Base-by-base conservation (phyloP, 2,888 invertebrate genomes). In the Megaustenia siamemsis region DNA sequence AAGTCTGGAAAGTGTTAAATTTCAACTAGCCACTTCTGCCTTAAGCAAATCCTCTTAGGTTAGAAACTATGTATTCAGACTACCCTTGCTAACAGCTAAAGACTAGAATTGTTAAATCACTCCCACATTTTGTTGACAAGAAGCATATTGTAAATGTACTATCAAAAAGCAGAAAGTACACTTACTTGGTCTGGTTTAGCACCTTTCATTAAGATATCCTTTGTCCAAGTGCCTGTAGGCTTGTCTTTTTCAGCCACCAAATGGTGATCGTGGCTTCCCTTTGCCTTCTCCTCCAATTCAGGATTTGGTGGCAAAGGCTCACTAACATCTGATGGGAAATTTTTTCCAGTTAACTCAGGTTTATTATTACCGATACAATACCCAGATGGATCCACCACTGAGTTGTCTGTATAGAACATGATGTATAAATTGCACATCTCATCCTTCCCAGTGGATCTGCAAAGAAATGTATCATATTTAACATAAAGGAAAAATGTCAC, bases 291-390 rank as follows among this genome's bases (percentile, higher is more conserved):
- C 49, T 93, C 93, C 32, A 93, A 88, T 0, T 78, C 84, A 32
- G 94, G 94, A 89, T 95, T 95, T n/a, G 93, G 92, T 18, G 95
- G 95, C 12, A 95, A 91, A 0, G 94, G 94, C 5, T 90, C 90
- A 82, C 94, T 94, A 6, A 93, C 94, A 86, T 93, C 94, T 0
- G 88, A 78, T 5, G 95, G 95, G 24, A 95, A 89, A 49, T 89
- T 86, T 4, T 84, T 56, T 28, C 92, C 89, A n/a, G 81, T 83
- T 21, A 94, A 86, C 0, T 86, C 82, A 0, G 88, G 87, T 56
- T 90, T 88, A 10, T 89, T 66, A 86, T 93, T 90, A 12, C 88
- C 88, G 2, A 56, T 82, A 85, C 93, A 93, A 2, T 68, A 53
- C 1, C 89, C 86, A 45, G 68, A 87, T 1, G 88, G 88, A 18